These are phyloP conservation scores for Ammodytes marinus DNA, from an alignment of 2,113 vertebrate species.

Conservation along the genomic window DNA sequence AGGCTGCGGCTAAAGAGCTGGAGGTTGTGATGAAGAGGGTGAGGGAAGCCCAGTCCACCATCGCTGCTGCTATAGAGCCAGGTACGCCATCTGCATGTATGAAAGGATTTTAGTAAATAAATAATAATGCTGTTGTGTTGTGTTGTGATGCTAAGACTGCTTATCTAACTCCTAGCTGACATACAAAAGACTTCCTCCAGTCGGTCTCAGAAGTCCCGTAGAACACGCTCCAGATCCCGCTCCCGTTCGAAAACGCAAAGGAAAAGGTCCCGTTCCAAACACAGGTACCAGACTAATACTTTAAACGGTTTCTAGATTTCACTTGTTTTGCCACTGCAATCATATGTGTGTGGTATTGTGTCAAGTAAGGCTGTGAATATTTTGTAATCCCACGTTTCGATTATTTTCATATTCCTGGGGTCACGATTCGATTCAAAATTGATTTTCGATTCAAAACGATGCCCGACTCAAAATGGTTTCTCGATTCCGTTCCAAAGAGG, in stretches of 20 bases:
- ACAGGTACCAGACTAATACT: conserved; percentile 81
- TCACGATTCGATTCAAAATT: too few species aligned
- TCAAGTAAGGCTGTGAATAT: neutral
- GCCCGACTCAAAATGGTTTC: too few species aligned
- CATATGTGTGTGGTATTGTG: too few species aligned
- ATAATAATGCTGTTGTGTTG: neutral
- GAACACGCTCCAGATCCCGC: conserved; percentile 89
- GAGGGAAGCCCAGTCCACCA: conserved; percentile 94
- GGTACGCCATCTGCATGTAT: conserved; percentile 72
- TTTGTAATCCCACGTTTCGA: too few species aligned
- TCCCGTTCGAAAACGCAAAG: conserved; percentile 89
- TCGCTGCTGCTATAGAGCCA: conserved; percentile 96
- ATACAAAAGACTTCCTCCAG: conserved; percentile 85
- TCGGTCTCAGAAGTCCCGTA: conserved; percentile 82
- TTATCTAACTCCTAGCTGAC: conserved; percentile 57
- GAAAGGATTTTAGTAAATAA: neutral
- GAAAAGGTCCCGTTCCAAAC: conserved; percentile 92
- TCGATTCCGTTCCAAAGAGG: too few species aligned
- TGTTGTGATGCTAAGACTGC: neutral
- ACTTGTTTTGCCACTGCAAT: too few species aligned
- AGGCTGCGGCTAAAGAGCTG: conserved; percentile 96
- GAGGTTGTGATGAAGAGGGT: conserved; percentile 98
- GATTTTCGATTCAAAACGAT: too few species aligned
- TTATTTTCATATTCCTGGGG: too few species aligned
- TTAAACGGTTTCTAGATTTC: neutral